Conservation (phyloP, 2,113 vertebrate genomes). For the Hemicordylus capensis region DNA sequence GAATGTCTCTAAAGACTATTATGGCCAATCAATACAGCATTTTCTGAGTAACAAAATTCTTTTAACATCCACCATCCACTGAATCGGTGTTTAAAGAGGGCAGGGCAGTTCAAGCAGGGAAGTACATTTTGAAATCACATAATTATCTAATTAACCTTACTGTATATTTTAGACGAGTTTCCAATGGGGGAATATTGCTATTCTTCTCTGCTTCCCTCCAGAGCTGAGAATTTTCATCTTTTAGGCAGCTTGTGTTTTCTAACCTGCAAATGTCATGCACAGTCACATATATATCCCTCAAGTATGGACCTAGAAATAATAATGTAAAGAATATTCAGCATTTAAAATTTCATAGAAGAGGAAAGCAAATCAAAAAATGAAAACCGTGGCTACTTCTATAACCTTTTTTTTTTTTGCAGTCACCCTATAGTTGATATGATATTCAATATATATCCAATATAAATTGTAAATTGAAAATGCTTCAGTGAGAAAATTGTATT, state of each 20-base stretch:
- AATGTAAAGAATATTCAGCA: constrained; percentile 33
- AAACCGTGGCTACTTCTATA: neutral
- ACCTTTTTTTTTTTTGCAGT: constrained; percentile 19
- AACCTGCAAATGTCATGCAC: constrained; percentile 43
- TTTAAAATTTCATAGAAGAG: constrained; percentile 28
- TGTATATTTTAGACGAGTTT: constrained; percentile 40
- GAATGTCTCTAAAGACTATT: constrained; percentile 63
- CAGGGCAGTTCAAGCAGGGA: constrained; percentile 43
- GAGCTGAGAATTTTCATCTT: constrained; percentile 37
- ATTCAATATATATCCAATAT: constrained; percentile 16
- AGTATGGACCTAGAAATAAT: constrained; percentile 22
- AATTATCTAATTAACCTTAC: constrained; percentile 53
- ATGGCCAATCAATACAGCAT: constrained; percentile 62
- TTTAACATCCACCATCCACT: constrained; percentile 59
- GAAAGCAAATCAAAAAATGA: constrained; percentile 13
- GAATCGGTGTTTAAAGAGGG: constrained; percentile 54
- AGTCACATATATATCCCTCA: constrained; percentile 28
- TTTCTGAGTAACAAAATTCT: constrained; percentile 58
- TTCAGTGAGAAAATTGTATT: constrained; percentile 7
- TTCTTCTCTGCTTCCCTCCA: constrained; percentile 25
- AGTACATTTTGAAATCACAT: constrained; percentile 50
- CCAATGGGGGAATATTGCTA: neutral
- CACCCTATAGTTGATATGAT: neutral
- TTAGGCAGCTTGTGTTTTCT: constrained; percentile 41
- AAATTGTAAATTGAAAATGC: constrained; percentile 19